phyloP scores from a whole-genome alignment of 2,113 vertebrate genomes.

The Gymnorhina tibicen region DNA sequence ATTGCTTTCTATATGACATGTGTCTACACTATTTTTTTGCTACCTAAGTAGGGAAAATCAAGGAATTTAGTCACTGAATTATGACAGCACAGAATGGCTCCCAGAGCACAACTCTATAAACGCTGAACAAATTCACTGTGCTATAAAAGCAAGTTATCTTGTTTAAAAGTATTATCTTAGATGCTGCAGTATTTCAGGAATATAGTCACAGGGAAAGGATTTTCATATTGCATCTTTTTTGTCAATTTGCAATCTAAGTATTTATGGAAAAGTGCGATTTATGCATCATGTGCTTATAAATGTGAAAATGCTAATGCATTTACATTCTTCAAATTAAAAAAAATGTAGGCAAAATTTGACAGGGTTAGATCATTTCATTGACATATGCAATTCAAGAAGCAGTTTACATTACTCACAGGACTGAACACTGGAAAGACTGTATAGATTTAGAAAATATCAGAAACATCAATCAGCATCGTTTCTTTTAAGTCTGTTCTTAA shows the following conservation, averaged over 20 bases:
- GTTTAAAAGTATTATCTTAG: neutral
- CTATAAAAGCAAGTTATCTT: neutral
- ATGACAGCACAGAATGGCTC: neutral
- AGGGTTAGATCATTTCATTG: conserved; percentile 8
- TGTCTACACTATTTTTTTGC: neutral
- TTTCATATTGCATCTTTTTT: conserved; percentile 24
- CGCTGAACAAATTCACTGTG: neutral
- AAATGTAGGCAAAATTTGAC: neutral
- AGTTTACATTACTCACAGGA: conserved; percentile 14
- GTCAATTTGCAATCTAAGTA: conserved; percentile 23
- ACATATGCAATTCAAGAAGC: neutral
- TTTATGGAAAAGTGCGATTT: conserved; percentile 19
- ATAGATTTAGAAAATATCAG: neutral
- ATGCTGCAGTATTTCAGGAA: conserved; percentile 41
- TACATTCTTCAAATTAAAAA: conserved; percentile 3
- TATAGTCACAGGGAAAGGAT: neutral
- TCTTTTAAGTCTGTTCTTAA: conserved; percentile 7
- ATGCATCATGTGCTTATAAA: conserved; percentile 13
- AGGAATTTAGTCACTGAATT: neutral
- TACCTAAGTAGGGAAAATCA: conserved; percentile 4
- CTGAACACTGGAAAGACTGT: neutral
- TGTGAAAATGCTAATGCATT: conserved; percentile 4
- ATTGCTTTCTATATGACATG: neutral
- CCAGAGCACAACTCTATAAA: neutral
- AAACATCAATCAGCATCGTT: neutral